phyloP scores from a whole-genome alignment of 2,113 vertebrate genomes.

The Taurulus bubalis region DNA sequence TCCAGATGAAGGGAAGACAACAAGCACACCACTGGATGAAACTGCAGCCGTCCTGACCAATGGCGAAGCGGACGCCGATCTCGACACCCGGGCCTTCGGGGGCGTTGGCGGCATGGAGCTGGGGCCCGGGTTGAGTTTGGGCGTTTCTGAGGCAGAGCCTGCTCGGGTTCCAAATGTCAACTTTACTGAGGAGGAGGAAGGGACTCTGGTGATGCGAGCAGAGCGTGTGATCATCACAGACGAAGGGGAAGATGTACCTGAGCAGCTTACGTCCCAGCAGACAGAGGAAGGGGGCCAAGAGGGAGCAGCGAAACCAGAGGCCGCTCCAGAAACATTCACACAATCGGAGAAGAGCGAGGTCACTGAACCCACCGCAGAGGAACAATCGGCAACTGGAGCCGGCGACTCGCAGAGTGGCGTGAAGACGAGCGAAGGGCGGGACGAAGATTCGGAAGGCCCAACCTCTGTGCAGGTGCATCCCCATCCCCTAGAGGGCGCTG shows the following conservation, averaged over 20 bases:
- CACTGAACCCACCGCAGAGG: conserved; percentile 1
- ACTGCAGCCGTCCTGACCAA: conserved; percentile 58
- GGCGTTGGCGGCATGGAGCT: conserved; percentile 31
- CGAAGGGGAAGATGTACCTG: conserved; percentile 71
- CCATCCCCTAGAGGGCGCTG: conserved; percentile 46
- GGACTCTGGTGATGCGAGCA: conserved; percentile 77
- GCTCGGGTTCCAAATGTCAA: conserved; percentile 18
- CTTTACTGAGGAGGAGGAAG: conserved; percentile 63
- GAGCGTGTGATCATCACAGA: conserved; percentile 81
- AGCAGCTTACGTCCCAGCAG: conserved; percentile 22
- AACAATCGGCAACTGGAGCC: neutral
- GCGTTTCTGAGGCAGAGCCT: conserved; percentile 52
- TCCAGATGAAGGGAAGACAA: conserved; percentile 10
- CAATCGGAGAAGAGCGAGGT: conserved; percentile 21
- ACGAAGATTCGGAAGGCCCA: neutral
- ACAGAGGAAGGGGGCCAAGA: conserved; percentile 16
- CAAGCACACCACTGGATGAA: conserved; percentile 5
- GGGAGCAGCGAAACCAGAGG: neutral
- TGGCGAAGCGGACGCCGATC: conserved; percentile 37
- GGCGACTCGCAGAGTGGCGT: neutral
- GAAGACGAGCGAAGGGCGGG: conserved; percentile 17
- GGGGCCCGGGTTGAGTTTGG: conserved; percentile 21
- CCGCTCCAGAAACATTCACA: conserved; percentile 14
- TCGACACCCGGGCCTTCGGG: conserved; percentile 11
- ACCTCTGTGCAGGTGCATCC: conserved; percentile 29